Base-by-base conservation (phyloP, 2,888 invertebrate species). In the Tiphia femorata region DNA sequence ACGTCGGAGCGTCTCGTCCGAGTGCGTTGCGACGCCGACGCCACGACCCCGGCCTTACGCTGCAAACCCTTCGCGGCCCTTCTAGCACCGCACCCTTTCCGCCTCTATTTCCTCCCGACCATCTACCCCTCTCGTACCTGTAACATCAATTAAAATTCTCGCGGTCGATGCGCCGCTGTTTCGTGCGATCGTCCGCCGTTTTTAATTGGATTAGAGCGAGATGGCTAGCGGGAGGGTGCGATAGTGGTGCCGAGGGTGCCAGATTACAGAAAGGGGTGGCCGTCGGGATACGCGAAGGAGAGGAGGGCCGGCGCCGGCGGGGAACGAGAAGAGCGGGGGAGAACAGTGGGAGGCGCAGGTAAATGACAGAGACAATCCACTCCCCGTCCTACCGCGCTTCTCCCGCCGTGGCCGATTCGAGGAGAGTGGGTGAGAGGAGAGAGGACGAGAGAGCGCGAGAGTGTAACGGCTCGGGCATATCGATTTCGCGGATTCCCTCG, bases 61-160 rank as follows among this genome's bases (percentile, higher is more conserved):
- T n/a, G n/a, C n/a, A n/a, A n/a, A n/a, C n/a, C n/a, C n/a, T n/a
- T n/a, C 20, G 14, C 40, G 10, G 23, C 25, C 25, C 25, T 25
- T 8, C 25, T 8, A 25, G 8, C 25, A 5, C 25, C 25, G 4
- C 25, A 8, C 25, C 5, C 25, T 25, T 25, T 25, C 25, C 8
- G 25, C 8, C 25, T 25, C n/a, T n/a, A n/a, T n/a, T 25, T 42
- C 21, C 49, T 40, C 40, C 38, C 35, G 47, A 44, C 23, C 27
- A 46, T 16, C 62, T 29, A 52, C 49, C 42, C 33, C 57, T 65
- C 64, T 62, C 64, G 62, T 70, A 73, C 70, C 75, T 74, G 75
- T 73, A 78, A 79, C 80, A 79, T 80, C 80, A 81, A 80, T 80
- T 81, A 80, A 81, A 80, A 81, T 79, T 80, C 75, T 72, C 74